A percentile compares a stretch with the other conserved stretches of the same genome.
phyloP scores from a whole-genome alignment of 2,113 vertebrate genomes.

The Rhea pennata region DNA sequence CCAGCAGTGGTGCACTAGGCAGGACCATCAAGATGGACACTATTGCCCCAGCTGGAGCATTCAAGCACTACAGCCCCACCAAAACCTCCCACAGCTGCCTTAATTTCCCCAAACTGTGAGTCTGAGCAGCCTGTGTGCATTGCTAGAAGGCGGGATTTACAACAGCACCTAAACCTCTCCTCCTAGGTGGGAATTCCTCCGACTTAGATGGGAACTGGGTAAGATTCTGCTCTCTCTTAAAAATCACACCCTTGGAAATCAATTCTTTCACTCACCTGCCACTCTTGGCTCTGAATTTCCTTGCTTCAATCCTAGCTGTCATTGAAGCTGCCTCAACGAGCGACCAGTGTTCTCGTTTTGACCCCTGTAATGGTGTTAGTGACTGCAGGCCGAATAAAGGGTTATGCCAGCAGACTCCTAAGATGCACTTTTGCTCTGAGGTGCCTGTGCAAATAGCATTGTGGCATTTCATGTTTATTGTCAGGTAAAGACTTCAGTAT shows the following conservation, averaged over 20 bases:
- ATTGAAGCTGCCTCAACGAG: background rate
- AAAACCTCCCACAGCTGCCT: background rate
- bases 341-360: background rate
- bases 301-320: background rate
- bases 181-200: background rate
- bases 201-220: background rate
- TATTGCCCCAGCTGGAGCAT: background rate
- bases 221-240: background rate
- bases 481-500: constrained; percentile 9
- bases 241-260: background rate
- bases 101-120: background rate
- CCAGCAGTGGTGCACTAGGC: background rate
- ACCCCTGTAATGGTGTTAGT: background rate
- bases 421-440: background rate
- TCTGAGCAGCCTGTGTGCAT: background rate
- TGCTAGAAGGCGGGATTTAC: background rate
- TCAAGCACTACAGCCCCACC: background rate
- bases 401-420: background rate
- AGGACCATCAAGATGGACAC: background rate
- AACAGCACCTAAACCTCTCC: background rate
- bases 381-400: background rate
- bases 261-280: background rate
- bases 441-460: background rate
- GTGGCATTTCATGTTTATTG: background rate
- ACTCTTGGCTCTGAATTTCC: background rate